Evolutionary conservation across 2,113 vertebrate species (phyloP).

Genomic region (Notiomystis cincta): DNA sequence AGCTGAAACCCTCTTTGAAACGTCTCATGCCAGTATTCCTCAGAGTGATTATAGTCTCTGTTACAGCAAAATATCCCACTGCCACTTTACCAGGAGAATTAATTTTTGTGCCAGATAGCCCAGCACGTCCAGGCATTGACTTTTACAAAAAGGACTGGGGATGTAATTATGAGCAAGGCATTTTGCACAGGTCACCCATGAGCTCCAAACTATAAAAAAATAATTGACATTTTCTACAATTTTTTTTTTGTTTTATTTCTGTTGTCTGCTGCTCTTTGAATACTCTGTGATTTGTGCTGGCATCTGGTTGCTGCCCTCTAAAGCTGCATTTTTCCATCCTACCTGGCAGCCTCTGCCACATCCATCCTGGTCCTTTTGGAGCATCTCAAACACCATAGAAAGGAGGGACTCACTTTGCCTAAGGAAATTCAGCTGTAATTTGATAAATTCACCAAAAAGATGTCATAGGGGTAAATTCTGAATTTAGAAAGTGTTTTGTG

Average conservation of each 20-base stretch:
- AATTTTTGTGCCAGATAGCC: background rate
- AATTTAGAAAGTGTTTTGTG: background rate
- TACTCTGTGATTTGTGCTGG: background rate
- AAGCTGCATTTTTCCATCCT: background rate
- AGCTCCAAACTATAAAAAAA: background rate
- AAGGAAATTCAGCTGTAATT: background rate
- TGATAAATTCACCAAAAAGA: background rate
- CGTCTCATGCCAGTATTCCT: background rate
- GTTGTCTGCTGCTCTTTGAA: background rate
- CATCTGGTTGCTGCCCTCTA: background rate
- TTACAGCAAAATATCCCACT: background rate
- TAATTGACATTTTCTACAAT: background rate
- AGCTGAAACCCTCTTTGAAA: background rate
- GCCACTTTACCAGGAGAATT: background rate
- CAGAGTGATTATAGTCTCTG: background rate
- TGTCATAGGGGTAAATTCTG: background rate
- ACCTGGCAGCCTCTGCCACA: background rate
- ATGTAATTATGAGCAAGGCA: background rate
- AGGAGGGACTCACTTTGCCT: background rate
- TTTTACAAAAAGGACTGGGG: background rate
- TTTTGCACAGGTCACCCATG: background rate
- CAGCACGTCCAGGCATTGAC: background rate
- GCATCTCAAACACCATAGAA: background rate
- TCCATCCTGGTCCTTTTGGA: background rate
- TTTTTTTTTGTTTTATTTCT: background rate